Evolutionary conservation across 2,113 vertebrate genomes (phyloP), one percentile per base, ranked within the genome.

Genomic region (Cygnus atratus): DNA sequence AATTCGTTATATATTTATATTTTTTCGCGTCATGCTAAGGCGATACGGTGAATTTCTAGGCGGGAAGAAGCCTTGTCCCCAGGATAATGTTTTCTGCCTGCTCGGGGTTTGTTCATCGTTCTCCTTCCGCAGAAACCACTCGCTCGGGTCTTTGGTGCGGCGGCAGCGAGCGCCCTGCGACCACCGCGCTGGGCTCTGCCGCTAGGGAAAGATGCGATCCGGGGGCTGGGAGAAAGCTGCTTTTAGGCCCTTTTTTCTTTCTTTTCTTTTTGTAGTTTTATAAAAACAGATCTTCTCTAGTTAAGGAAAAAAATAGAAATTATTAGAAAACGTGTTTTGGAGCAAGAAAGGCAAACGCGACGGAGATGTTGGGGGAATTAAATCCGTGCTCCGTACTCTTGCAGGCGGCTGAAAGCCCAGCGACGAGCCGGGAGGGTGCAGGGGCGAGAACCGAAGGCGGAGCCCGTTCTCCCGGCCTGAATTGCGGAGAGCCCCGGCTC

Each of bases 331-430:
- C 0, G 16, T 3, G 0, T 0, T 14, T 82, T 22, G 37, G 28
- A 48, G 71, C 4, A 7, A 31, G 16, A 44, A 31, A 28, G 35
- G 21, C 5, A 31, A 85, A 24, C 2, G 18, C n/a, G 58, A 28
- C 0, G 4, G 20, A 48, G 48, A 50, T 7, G 4, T 0, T 46
- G 22, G 26, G 9, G 26, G 48, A 15, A 4, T 7, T 18, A 6
- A 16, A 8, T 3, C 6, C 20, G 3, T 12, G 1, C 3, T 12
- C 10, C 1, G 10, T 4, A 43, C 2, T 8, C 6, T 50, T 8
- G 35, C 20, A 0, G 10, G 13, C 4, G 31, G 61, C 28, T 15
- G 21, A 21, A 48, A 48, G 46, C 20, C 46, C 37, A 26, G 13
- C 6, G 19, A 11, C 12, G 63, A 41, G 37, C 26, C 11, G 26